phyloP scores from a whole-genome alignment of 2,113 vertebrate species.

The Scortum barcoo region DNA sequence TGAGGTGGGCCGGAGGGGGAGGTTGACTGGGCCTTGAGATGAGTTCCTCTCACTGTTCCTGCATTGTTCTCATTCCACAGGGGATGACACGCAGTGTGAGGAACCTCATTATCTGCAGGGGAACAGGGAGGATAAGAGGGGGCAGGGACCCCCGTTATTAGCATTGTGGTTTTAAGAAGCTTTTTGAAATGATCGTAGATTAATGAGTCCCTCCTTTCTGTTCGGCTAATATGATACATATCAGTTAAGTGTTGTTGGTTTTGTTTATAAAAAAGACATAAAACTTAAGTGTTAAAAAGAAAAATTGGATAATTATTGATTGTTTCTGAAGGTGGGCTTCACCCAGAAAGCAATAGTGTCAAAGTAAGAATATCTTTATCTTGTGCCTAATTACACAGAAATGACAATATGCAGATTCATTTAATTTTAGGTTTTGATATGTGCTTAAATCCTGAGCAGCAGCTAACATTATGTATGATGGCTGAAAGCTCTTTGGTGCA shows the following conservation, averaged over 20 bases:
- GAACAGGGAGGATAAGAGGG: constrained; percentile 54
- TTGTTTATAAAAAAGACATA: no score
- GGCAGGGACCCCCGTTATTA: constrained; percentile 63
- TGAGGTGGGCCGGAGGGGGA: background rate
- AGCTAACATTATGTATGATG: no score
- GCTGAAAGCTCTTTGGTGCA: no score
- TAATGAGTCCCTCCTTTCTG: no score
- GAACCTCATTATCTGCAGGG: constrained; percentile 79
- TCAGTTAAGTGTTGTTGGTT: background rate
- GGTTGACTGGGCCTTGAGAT: constrained; percentile 39
- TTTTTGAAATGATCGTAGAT: no score
- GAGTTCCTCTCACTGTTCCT: constrained; percentile 52
- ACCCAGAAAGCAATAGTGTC: background rate
- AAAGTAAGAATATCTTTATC: background rate
- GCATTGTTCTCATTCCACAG: constrained; percentile 82
- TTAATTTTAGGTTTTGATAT: background rate
- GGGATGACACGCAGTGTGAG: constrained; percentile 69
- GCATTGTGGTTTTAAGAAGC: no score
- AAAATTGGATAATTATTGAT: no score
- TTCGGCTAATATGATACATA: background rate
- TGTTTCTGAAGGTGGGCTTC: no score
- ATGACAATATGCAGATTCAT: background rate
- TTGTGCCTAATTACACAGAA: background rate
- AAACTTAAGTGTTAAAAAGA: no score
- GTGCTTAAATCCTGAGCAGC: background rate